phyloP scores from a whole-genome alignment of 2,113 vertebrate species.

The Herpailurus yagouaroundi region DNA sequence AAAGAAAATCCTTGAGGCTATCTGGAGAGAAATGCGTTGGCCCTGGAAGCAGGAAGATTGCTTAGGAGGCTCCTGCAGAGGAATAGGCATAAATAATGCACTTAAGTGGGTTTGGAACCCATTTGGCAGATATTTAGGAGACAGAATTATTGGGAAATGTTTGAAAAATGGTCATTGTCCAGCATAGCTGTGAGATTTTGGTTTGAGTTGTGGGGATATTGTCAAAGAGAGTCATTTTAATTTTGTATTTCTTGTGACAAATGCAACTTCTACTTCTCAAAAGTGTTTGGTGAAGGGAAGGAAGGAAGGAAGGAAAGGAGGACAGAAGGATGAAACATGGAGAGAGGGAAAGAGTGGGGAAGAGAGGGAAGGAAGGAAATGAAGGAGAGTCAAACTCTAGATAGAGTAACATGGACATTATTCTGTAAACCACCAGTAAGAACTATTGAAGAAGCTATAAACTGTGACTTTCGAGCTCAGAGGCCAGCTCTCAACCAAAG shows the following conservation, averaged over 20 bases:
- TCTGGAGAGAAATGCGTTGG: neutral
- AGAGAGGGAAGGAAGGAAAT: neutral
- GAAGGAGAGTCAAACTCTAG: neutral
- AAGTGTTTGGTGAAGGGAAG: neutral
- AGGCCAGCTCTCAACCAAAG: neutral
- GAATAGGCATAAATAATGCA: accelerated
- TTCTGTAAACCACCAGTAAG: neutral
- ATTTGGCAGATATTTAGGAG: neutral
- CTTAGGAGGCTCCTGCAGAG: neutral
- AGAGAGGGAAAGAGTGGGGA: neutral
- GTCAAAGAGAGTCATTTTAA: neutral
- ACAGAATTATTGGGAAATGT: neutral
- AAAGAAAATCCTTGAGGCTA: neutral
- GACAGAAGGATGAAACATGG: neutral
- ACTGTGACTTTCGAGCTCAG: neutral
- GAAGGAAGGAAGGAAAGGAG: neutral
- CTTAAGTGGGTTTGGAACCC: neutral
- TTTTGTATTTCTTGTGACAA: neutral
- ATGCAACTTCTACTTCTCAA: neutral
- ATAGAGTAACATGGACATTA: neutral
- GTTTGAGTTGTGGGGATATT: neutral
- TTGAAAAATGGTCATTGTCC: neutral
- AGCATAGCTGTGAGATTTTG: neutral
- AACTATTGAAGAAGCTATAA: neutral
- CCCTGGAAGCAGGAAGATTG: accelerated